phyloP scores from a whole-genome alignment of 2,797 vertebrate genomes.

The Notamacropus eugenii region DNA sequence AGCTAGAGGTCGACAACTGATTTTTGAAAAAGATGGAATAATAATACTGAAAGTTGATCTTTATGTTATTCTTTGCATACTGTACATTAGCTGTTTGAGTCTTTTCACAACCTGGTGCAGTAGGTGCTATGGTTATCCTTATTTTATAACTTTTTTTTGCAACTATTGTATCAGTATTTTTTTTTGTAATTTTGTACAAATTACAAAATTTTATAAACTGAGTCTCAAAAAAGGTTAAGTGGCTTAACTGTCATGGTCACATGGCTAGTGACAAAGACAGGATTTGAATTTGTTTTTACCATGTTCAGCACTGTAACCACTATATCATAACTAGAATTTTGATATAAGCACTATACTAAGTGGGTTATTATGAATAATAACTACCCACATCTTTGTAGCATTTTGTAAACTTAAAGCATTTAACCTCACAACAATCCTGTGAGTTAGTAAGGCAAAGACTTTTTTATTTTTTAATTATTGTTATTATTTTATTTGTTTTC shows the following conservation, averaged over 20 bases:
- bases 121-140: background rate
- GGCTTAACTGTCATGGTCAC: background rate
- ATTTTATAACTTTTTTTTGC: background rate
- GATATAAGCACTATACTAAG: background rate
- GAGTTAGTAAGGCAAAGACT: background rate
- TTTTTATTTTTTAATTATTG: background rate
- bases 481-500: too few relatives aligned
- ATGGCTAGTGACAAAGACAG: background rate
- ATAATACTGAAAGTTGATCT: background rate
- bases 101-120: background rate
- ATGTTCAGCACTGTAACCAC: background rate
- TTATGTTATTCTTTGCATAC: background rate
- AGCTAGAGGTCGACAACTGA: background rate
- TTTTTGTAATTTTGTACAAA: too few relatives aligned
- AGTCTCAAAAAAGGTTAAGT: background rate
- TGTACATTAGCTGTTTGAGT: background rate
- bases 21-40: background rate
- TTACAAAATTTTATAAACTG: background rate
- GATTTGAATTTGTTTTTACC: background rate
- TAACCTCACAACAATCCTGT: background rate
- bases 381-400: background rate
- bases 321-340: background rate
- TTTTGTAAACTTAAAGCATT: background rate
- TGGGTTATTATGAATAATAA: background rate
- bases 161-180: too few relatives aligned